Evolutionary conservation across 2,797 vertebrate species (phyloP).

Genomic region (Hydrolagus colliei): DNA sequence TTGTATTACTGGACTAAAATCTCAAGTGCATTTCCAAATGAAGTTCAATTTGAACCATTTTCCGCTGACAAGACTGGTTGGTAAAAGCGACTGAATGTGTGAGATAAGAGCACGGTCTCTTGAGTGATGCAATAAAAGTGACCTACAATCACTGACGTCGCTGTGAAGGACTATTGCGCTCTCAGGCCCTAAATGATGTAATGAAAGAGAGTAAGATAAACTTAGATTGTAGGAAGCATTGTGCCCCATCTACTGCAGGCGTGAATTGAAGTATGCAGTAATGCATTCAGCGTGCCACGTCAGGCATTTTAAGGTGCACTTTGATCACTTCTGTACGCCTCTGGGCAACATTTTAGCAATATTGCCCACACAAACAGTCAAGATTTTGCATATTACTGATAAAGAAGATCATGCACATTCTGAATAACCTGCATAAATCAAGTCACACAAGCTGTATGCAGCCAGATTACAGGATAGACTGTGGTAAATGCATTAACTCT

Average conservation of each 20-base stretch:
- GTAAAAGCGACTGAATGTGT: neutral
- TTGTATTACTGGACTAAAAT: neutral
- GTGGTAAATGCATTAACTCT: neutral
- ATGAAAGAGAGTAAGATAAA: neutral
- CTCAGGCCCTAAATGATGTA: neutral
- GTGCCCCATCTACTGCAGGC: neutral
- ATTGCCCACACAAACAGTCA: neutral
- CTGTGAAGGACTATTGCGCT: neutral
- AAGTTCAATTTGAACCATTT: slow-evolving; percentile 5
- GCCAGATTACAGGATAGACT: neutral
- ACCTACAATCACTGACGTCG: neutral
- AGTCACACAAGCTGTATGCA: neutral
- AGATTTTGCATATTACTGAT: neutral
- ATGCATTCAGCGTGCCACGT: neutral
- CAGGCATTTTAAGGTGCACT: slow-evolving; percentile 2
- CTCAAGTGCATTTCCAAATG: neutral
- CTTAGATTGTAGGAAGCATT: neutral
- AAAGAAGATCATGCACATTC: neutral
- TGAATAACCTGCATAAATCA: neutral
- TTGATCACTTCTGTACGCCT: neutral
- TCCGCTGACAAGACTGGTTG: neutral
- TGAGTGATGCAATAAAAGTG: slow-evolving; percentile 8
- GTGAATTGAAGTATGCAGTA: neutral
- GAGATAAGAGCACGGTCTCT: neutral
- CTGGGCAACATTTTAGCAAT: neutral